Evolutionary conservation across 2,797 vertebrate species (phyloP), one percentile per base, ranked within the genome.

Genomic region (Thunnus albacares): DNA sequence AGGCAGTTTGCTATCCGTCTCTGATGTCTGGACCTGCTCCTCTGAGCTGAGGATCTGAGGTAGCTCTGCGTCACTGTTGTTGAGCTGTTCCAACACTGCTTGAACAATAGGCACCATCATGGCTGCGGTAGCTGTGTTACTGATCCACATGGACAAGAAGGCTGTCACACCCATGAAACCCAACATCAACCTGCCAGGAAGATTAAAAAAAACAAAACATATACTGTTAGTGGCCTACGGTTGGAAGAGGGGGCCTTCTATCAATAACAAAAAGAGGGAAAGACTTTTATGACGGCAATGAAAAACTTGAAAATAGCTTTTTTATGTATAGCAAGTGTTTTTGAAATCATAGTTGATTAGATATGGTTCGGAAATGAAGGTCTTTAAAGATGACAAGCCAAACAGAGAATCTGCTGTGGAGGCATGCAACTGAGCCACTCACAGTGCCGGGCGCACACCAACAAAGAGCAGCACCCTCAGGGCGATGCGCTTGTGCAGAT

Each of bases 61-160:
- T 5, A 76, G 80, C 13, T 95, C 94, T 0, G 58, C 41, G 20
- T 96, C 96, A 0, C 79, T 89, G 87, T n/a, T 92, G 87, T 95
- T 94, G 79, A 99, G 95, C 92, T 99, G 97, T 57, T 96, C 91
- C 73, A 99, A 88, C 73, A 99, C 95, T 0, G 98, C 98, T 87
- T 99, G 97, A 59, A 99, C 96, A 6, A 99, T 99, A 57, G 98
- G 98, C 68, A 99, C 95, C 97, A 99, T 99, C 98, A 99, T 99
- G 79, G 98, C 98, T 0, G 98, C 98, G 77, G 98, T 97, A 30
- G 98, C 98, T 0, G 98, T 99, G 94, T 99, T 99, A 89, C 98
- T 99, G 95, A 99, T 98, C 98, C 98, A 99, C 98, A 99, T 99
- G 87, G 98, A 99, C 76, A 99, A 91, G 90, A 99, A 99, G 51